Percentiles rank a stretch among this genome's conserved stretches.
These are phyloP conservation scores for Arrhopalites spinosus DNA, from an alignment of 2,888 invertebrate genomes.

Conservation along the genomic window DNA sequence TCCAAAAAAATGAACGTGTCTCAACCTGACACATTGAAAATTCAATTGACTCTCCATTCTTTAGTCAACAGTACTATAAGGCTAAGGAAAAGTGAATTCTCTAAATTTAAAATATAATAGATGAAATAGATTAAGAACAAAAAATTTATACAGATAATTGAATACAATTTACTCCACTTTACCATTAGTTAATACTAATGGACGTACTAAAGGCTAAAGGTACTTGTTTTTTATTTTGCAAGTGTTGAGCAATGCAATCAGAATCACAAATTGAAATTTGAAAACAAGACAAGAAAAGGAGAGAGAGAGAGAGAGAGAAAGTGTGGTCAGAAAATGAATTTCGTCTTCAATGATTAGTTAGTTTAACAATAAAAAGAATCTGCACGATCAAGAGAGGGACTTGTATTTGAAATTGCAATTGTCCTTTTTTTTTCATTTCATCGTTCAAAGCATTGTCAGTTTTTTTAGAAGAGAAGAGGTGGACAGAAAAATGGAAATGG, in stretches of 20 bases:
- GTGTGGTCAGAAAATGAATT: conserved; percentile 20
- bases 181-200: not conserved
- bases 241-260: too few relatives aligned
- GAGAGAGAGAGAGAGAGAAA: conserved; percentile 19
- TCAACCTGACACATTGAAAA: not conserved
- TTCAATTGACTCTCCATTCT: conserved; percentile 12
- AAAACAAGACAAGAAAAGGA: too few relatives aligned
- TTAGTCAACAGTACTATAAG: too few relatives aligned
- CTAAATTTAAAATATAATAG: too few relatives aligned
- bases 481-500: conserved; percentile 35
- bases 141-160: conserved; percentile 17
- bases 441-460: not conserved
- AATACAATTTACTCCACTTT: not conserved
- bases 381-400: conserved; percentile 11
- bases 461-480: too few relatives aligned
- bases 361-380: conserved; percentile 19
- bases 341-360: conserved; percentile 29
- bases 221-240: not conserved
- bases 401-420: conserved; percentile 6
- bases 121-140: conserved; percentile 4
- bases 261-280: too few relatives aligned
- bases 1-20: too few relatives aligned
- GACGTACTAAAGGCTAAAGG: not conserved
- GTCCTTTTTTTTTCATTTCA: conserved; percentile 6
- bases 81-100: too few relatives aligned